Evolutionary conservation across 1,140 invertebrate species (phyloP).

Genomic region (Achatina immaculata): DNA sequence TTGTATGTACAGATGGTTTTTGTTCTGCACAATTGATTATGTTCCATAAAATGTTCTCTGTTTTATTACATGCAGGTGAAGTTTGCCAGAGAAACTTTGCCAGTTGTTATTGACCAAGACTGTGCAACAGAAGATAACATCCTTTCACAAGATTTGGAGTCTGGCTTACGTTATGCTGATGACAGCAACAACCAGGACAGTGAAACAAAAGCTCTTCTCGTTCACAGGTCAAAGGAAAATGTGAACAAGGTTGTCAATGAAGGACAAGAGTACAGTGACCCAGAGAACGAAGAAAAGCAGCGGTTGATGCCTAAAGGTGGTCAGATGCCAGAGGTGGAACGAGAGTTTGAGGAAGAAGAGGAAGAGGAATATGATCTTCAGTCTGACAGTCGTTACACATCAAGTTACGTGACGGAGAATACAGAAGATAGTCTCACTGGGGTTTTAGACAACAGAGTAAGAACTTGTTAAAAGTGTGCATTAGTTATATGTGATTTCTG

Average conservation of each 20-base stretch:
- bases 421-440: constrained; percentile 66
- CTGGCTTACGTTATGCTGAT: too few relatives aligned
- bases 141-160: neutral
- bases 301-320: constrained; percentile 8
- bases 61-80: constrained; percentile 55
- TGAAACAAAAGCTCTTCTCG: constrained; percentile 18
- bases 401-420: constrained; percentile 66
- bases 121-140: constrained; percentile 3
- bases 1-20: too few relatives aligned
- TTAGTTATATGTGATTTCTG: too few relatives aligned
- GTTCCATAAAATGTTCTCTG: too few relatives aligned
- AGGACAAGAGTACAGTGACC: neutral
- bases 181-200: neutral
- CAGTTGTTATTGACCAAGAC: constrained; percentile 41
- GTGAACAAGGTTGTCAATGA: neutral
- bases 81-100: constrained; percentile 51
- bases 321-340: constrained; percentile 8
- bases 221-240: neutral
- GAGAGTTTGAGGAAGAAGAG: constrained; percentile 36
- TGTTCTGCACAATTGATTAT: too few relatives aligned
- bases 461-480: too few relatives aligned
- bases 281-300: constrained; percentile 37
- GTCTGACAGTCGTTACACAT: constrained; percentile 59
- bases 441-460: constrained; percentile 80
- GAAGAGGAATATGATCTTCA: constrained; percentile 50